phyloP scores from a whole-genome alignment of 2,797 vertebrate species.

The Pseudochaenichthys georgianus region DNA sequence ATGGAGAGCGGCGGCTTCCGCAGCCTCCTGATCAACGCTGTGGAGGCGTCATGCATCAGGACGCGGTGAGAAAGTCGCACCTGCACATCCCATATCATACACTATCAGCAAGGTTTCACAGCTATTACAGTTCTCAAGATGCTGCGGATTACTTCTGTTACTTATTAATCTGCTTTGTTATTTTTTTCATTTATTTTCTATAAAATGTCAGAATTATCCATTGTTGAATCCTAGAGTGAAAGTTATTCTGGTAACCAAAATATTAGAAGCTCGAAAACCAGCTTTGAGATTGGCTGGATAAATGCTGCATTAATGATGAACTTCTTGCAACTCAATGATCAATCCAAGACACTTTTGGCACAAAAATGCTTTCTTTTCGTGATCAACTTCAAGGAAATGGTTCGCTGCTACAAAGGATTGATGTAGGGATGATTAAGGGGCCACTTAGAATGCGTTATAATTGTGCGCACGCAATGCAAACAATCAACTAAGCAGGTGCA shows the following conservation, averaged over 20 bases:
- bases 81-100: not conserved
- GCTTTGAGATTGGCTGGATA: not conserved
- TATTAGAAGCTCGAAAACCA: not conserved
- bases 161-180: not conserved
- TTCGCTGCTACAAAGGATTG: not conserved
- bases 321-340: not conserved
- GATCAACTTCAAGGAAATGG: not conserved
- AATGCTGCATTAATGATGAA: not conserved
- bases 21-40: slow-evolving; percentile 96
- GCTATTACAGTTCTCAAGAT: not conserved
- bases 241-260: not conserved
- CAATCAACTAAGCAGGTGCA: too few species aligned
- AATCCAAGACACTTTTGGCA: not conserved
- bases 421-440: too few species aligned
- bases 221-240: not conserved
- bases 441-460: too few species aligned
- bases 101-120: not conserved
- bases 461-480: too few species aligned
- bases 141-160: not conserved
- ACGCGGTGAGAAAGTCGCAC: slow-evolving; percentile 84
- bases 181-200: not conserved
- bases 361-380: not conserved
- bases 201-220: not conserved
- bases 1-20: slow-evolving; percentile 96
- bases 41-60: slow-evolving; percentile 95